A percentile compares a stretch with the other conserved stretches of the same genome.
These are phyloP conservation scores for Phalacrocorax aristotelis DNA, from an alignment of 2,113 vertebrate species.

Conservation along the genomic window DNA sequence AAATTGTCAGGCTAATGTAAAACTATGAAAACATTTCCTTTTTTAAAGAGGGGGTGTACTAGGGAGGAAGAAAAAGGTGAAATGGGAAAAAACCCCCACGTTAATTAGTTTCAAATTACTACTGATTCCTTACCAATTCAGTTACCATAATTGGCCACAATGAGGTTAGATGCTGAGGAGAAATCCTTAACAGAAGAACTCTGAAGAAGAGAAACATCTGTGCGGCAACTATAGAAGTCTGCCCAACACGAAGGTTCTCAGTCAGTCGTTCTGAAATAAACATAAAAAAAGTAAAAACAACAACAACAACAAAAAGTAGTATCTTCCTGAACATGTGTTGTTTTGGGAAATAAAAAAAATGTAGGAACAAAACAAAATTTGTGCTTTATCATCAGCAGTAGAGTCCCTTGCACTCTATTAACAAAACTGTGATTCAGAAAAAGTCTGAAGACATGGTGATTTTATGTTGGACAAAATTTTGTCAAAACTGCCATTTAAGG, in stretches of 20 bases:
- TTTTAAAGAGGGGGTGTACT: neutral
- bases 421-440: neutral
- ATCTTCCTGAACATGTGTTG: neutral
- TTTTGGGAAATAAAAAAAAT: neutral
- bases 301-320: neutral
- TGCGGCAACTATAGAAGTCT: conserved; percentile 82
- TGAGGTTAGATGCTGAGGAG: conserved; percentile 92
- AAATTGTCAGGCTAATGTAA: neutral
- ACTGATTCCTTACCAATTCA: conserved; percentile 82
- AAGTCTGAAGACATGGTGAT: neutral
- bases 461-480: neutral
- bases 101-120: neutral
- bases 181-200: conserved; percentile 91
- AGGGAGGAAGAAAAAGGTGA: neutral
- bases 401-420: neutral
- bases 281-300: neutral
- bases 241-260: conserved; percentile 89
- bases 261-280: conserved; percentile 87
- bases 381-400: neutral
- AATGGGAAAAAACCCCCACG: neutral
- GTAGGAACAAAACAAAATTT: neutral
- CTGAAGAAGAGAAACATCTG: conserved; percentile 98
- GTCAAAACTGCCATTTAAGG: neutral
- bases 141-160: conserved; percentile 99
- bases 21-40: neutral